These are phyloP conservation scores for Ciconia boyciana DNA, from an alignment of 2,113 vertebrate genomes.

Conservation along the genomic window DNA sequence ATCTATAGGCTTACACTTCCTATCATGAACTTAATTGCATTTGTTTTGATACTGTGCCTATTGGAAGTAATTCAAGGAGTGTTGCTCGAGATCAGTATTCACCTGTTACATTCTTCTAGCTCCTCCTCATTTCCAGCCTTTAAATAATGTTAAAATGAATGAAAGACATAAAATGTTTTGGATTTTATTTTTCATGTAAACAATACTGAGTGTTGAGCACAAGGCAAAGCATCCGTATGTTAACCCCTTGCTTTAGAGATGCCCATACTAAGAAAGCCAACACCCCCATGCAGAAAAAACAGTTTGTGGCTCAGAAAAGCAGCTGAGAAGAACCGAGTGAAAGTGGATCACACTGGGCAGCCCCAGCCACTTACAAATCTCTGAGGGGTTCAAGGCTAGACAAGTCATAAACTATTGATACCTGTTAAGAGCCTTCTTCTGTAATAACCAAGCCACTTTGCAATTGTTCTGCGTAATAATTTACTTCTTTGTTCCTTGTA, in stretches of 20 bases:
- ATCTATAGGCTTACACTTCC: not conserved
- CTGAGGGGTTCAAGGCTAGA: not conserved
- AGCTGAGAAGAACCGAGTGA: not conserved
- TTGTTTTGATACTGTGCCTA: not conserved
- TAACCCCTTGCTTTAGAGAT: not conserved
- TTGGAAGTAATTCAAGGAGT: not conserved
- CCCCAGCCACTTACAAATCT: not conserved
- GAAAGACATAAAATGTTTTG: not conserved
- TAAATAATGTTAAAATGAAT: not conserved
- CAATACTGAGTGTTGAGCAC: not conserved
- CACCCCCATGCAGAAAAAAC: not conserved
- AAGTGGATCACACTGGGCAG: not conserved
- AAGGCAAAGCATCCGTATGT: not conserved
- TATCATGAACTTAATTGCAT: not conserved
- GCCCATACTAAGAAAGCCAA: not conserved
- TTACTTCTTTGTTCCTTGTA: not conserved
- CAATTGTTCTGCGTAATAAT: not conserved
- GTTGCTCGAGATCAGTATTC: not conserved
- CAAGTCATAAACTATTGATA: not conserved
- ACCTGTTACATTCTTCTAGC: not conserved
- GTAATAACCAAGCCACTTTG: not conserved
- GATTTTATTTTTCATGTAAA: not conserved
- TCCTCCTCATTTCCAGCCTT: not conserved
- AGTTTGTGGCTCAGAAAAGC: not conserved
- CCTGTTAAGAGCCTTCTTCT: fast-evolving